Conservation (phyloP, 2,797 vertebrate species). For the Coregonus suidteri region DNA sequence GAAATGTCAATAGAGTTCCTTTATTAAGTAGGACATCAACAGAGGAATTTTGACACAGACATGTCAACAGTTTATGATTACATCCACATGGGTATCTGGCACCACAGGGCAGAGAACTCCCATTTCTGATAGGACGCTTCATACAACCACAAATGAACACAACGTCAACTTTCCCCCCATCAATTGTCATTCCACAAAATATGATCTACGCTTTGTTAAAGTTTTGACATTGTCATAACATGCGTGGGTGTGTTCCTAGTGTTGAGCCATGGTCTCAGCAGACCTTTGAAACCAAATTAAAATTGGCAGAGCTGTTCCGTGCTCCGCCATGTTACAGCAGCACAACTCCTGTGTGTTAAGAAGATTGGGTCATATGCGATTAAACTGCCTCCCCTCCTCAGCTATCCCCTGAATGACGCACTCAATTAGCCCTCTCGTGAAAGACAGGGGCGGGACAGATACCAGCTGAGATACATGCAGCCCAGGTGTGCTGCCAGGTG, state of each 20-base stretch:
- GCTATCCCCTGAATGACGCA: not conserved
- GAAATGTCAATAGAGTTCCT: not conserved
- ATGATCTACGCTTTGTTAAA: not conserved
- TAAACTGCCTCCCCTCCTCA: not conserved
- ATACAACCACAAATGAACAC: not conserved
- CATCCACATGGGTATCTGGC: not conserved
- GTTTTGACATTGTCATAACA: not conserved
- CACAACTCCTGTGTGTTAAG: not conserved
- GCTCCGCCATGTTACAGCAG: not conserved
- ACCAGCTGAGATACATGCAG: slow-evolving; percentile 17
- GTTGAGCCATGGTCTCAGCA: not conserved
- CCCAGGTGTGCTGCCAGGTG: slow-evolving; percentile 21
- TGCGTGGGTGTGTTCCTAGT: not conserved
- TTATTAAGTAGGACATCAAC: not conserved
- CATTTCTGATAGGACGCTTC: not conserved
- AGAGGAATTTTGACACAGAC: not conserved
- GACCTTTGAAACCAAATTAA: not conserved
- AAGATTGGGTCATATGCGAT: not conserved
- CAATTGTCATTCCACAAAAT: not conserved
- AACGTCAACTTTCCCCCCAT: not conserved
- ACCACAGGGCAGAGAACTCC: not conserved
- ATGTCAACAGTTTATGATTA: not conserved
- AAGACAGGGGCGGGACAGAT: slow-evolving; percentile 26
- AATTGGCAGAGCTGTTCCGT: not conserved
- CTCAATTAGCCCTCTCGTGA: slow-evolving; percentile 25